Evolutionary conservation across 2,888 invertebrate genomes (phyloP).

Genomic region (Lymantria dispar): DNA sequence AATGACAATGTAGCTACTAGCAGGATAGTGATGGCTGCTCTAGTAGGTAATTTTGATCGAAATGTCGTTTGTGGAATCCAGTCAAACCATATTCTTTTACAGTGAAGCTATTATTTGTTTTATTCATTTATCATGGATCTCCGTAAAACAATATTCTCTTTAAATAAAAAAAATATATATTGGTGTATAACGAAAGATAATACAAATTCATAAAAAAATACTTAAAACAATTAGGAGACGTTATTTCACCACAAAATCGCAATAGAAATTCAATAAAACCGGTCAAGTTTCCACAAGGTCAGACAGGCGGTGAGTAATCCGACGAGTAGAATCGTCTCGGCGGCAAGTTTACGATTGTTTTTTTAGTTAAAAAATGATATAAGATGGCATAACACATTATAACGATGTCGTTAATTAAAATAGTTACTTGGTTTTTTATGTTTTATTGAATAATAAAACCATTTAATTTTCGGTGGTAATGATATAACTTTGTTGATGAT

Average conservation of each 20-base stretch:
- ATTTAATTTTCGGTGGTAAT: not conserved
- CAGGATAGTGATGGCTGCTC: too few relatives aligned
- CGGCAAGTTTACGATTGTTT: constrained; percentile 10
- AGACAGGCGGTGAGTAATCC: constrained; percentile 19
- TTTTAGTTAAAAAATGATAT: constrained; percentile 5
- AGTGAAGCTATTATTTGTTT: too few relatives aligned
- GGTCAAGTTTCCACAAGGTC: constrained; percentile 28
- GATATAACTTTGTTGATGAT: too few relatives aligned
- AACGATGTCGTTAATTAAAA: not conserved
- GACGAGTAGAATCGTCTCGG: constrained; percentile 3
- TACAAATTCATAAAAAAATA: not conserved
- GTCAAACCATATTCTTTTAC: too few relatives aligned
- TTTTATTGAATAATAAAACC: not conserved
- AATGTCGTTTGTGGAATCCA: too few relatives aligned
- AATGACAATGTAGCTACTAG: too few relatives aligned
- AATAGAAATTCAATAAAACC: not conserved
- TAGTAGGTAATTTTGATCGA: too few relatives aligned
- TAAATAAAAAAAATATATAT: too few relatives aligned
- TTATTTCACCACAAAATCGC: not conserved
- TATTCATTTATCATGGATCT: too few relatives aligned
- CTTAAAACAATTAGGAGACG: not conserved
- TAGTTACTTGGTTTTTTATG: not conserved
- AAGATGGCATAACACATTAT: constrained; percentile 1
- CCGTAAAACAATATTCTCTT: too few relatives aligned
- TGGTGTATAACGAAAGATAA: too few relatives aligned